These are phyloP conservation scores for Ammospiza nelsoni DNA, from an alignment of 2,113 vertebrate genomes.

Conservation along the genomic window DNA sequence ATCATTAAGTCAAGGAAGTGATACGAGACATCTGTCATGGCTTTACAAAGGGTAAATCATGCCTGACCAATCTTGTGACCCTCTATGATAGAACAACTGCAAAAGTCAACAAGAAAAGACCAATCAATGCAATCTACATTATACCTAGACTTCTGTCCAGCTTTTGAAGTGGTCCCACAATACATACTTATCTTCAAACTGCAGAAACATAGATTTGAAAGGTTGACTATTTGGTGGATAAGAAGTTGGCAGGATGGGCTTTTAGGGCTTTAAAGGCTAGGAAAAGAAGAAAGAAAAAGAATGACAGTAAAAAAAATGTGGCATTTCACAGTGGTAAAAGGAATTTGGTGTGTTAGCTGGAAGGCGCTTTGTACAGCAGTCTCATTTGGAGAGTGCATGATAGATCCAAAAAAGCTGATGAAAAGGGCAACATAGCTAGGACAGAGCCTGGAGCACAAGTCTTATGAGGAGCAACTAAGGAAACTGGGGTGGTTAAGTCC, in stretches of 20 bases:
- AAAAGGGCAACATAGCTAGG: background rate
- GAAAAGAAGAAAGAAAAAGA: background rate
- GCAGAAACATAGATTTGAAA: background rate
- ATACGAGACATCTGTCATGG: background rate
- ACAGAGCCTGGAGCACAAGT: background rate
- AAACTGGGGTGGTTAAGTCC: background rate
- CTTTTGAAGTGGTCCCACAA: background rate
- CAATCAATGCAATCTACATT: background rate
- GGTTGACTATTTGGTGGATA: background rate
- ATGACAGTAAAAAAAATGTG: background rate
- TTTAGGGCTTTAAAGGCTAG: background rate
- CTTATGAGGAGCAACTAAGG: background rate
- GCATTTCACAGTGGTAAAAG: background rate
- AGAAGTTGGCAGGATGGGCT: background rate
- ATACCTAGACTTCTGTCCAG: background rate
- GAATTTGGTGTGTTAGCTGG: background rate
- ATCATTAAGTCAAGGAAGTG: background rate
- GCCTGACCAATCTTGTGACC: too few species aligned
- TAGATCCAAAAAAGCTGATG: background rate
- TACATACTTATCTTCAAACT: background rate
- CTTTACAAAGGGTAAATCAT: accelerated
- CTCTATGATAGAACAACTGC: background rate
- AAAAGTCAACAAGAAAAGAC: background rate
- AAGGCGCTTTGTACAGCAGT: background rate
- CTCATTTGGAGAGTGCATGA: background rate